phyloP scores from a whole-genome alignment of 2,113 vertebrate species.

The Reinhardtius hippoglossoides region DNA sequence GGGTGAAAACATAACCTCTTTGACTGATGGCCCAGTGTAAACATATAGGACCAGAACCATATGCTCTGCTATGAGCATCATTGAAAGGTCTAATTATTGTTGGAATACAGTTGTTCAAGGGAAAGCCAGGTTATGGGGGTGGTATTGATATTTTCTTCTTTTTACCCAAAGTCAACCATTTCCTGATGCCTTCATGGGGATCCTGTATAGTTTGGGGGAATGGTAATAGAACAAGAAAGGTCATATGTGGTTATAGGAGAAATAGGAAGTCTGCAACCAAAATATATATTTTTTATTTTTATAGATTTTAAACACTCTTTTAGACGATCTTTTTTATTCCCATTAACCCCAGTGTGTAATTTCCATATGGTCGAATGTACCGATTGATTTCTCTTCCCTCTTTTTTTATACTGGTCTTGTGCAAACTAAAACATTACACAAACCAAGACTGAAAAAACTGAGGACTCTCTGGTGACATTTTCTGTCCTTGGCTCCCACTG shows the following conservation, averaged over 20 bases:
- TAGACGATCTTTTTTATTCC: neutral
- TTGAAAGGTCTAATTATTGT: neutral
- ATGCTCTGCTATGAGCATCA: neutral
- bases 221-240: constrained; percentile 17
- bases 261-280: too few relatives aligned
- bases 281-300: too few relatives aligned
- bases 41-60: neutral
- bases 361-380: neutral
- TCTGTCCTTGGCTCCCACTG: neutral
- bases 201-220: constrained; percentile 15
- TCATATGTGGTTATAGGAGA: too few relatives aligned
- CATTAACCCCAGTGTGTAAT: neutral
- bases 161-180: neutral
- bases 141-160: neutral
- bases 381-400: neutral
- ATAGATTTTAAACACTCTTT: neutral
- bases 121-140: too few relatives aligned
- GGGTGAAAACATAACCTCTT: too few relatives aligned
- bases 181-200: constrained; percentile 14
- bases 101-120: too few relatives aligned
- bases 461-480: constrained; percentile 11
- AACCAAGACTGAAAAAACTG: neutral
- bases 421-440: neutral
- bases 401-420: neutral
- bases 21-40: neutral